Percentiles rank a stretch among this genome's conserved stretches.
Conservation (phyloP, 2,113 vertebrate species). For the Megatriorchis doriae region DNA sequence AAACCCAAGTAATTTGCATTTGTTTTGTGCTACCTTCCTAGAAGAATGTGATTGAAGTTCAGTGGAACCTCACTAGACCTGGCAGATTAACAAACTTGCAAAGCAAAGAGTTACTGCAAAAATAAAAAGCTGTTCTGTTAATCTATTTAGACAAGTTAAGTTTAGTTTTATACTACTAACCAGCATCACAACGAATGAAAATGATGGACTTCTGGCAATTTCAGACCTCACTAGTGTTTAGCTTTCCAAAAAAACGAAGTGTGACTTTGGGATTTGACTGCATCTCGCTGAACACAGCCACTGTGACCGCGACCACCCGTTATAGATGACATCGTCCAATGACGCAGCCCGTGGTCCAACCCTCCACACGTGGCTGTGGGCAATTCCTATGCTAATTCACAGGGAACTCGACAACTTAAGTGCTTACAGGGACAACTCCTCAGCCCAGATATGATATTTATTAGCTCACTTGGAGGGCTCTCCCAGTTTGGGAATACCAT, state of each 20-base stretch:
- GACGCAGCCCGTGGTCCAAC: not conserved
- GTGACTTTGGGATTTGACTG: not conserved
- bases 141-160: not conserved
- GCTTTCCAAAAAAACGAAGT: not conserved
- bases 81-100: not conserved
- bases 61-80: not conserved
- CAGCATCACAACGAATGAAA: fast-evolving
- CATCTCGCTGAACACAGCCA: not conserved
- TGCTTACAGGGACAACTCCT: fast-evolving
- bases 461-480: not conserved
- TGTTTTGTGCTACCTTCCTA: not conserved
- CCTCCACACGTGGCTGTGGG: fast-evolving
- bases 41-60: not conserved
- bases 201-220: fast-evolving
- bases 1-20: not conserved
- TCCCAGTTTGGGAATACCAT: not conserved
- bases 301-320: fast-evolving
- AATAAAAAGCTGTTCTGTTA: not conserved
- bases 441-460: not conserved
- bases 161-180: not conserved
- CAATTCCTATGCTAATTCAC: fast-evolving
- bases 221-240: not conserved
- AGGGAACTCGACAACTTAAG: fast-evolving
- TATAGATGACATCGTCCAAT: fast-evolving
- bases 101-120: not conserved